Evolutionary conservation across 2,888 invertebrate genomes (phyloP).

Genomic region (Camptogramma bilineatum): DNA sequence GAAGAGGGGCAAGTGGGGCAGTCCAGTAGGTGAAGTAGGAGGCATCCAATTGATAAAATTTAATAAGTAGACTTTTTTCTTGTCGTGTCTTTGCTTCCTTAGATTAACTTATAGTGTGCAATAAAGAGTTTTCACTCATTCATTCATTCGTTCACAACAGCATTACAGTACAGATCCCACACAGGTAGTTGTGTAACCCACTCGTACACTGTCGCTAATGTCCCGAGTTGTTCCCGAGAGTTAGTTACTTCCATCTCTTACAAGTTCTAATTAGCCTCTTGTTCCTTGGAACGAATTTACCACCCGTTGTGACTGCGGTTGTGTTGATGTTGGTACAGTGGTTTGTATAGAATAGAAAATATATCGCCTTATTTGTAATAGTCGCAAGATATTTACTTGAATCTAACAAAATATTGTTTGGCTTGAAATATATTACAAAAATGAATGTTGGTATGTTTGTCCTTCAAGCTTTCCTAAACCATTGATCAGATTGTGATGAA

Average conservation of each 20-base stretch:
- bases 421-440: too few relatives aligned
- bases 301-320: conserved; percentile 42
- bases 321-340: conserved; percentile 20
- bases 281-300: conserved; percentile 56
- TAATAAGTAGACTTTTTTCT: too few relatives aligned
- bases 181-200: conserved; percentile 41
- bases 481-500: too few relatives aligned
- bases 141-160: too few relatives aligned
- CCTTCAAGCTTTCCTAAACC: too few relatives aligned
- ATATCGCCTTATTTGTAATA: background rate
- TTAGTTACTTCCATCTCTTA: conserved; percentile 60
- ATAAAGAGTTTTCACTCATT: too few relatives aligned
- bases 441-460: too few relatives aligned
- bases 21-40: too few relatives aligned
- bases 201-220: conserved; percentile 42
- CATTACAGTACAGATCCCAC: conserved; percentile 34
- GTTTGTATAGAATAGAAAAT: conserved; percentile 21
- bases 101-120: too few relatives aligned
- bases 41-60: too few relatives aligned
- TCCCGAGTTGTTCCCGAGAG: conserved; percentile 46
- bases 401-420: background rate
- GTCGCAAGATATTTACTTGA: background rate
- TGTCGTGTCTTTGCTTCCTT: too few relatives aligned
- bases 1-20: too few relatives aligned
- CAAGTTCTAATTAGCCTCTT: conserved; percentile 64